These are phyloP conservation scores for Sinhomidia bicolor DNA, from an alignment of 2,888 invertebrate species.

Conservation along the genomic window DNA sequence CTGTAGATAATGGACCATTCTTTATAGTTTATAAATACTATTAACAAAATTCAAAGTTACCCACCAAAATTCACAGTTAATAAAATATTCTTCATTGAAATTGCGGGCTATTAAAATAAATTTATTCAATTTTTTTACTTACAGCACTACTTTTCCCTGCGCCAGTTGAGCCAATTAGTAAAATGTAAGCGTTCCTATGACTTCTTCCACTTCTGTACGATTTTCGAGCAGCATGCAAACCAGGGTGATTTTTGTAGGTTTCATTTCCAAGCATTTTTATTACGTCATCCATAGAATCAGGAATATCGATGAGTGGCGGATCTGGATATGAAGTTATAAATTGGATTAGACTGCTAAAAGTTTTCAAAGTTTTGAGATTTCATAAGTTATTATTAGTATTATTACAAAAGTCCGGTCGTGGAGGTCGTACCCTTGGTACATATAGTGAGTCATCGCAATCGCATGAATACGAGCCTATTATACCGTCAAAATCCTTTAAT, in stretches of 20 bases:
- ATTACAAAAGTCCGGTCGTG: slow-evolving; percentile 54
- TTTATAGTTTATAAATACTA: too few species aligned
- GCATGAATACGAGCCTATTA: slow-evolving; percentile 25
- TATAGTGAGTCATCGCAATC: slow-evolving; percentile 27
- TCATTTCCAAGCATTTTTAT: slow-evolving; percentile 44
- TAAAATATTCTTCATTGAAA: too few species aligned
- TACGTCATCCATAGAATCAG: slow-evolving; percentile 55
- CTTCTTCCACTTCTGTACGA: slow-evolving; percentile 61
- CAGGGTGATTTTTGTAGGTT: slow-evolving; percentile 57
- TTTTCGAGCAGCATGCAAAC: slow-evolving; percentile 53
- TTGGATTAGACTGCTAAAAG: too few species aligned
- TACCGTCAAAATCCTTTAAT: neutral
- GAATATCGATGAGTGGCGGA: slow-evolving; percentile 60
- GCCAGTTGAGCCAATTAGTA: slow-evolving; percentile 70
- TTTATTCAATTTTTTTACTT: slow-evolving; percentile 10
- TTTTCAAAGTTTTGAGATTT: neutral
- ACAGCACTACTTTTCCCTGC: slow-evolving; percentile 72
- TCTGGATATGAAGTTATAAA: slow-evolving; percentile 29
- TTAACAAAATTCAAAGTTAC: too few species aligned
- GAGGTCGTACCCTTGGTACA: neutral
- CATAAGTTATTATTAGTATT: slow-evolving; percentile 8
- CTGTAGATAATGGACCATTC: too few species aligned
- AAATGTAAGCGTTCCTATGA: slow-evolving; percentile 71
- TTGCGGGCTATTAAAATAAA: too few species aligned
- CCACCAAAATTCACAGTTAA: too few species aligned